A percentile compares a stretch with the other conserved stretches of the same genome.
phyloP scores from a whole-genome alignment of 1,140 invertebrate genomes.

The Micrasema minimum region DNA sequence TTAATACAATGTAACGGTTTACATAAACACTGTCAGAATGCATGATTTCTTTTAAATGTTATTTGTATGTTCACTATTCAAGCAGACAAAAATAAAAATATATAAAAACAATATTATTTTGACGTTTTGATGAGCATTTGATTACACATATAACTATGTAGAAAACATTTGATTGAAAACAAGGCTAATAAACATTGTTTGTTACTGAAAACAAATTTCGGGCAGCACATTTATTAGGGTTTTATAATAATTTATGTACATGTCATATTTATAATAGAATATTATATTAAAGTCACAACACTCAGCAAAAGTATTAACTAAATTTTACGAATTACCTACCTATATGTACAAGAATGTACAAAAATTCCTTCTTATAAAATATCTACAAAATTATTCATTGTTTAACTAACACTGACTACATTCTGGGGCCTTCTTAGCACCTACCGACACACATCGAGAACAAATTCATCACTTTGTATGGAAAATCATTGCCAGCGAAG shows the following conservation, averaged over 20 bases:
- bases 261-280: neutral
- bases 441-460: too few relatives aligned
- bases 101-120: too few relatives aligned
- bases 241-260: conserved; percentile 14
- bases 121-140: too few relatives aligned
- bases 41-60: too few relatives aligned
- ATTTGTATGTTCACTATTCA: too few relatives aligned
- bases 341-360: conserved; percentile 14
- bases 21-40: too few relatives aligned
- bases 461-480: too few relatives aligned
- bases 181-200: neutral
- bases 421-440: neutral
- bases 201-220: neutral
- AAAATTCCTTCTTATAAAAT: neutral
- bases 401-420: too few relatives aligned
- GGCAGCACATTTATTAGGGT: neutral
- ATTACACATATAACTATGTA: too few relatives aligned
- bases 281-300: conserved; percentile 33
- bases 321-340: neutral
- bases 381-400: neutral
- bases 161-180: too few relatives aligned
- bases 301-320: conserved; percentile 9
- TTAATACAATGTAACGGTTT: neutral
- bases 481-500: too few relatives aligned
- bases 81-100: too few relatives aligned